Evolutionary conservation across 2,113 vertebrate genomes (phyloP), one percentile per base, ranked within the genome.

Genomic region (Pelecanoides urinatrix): DNA sequence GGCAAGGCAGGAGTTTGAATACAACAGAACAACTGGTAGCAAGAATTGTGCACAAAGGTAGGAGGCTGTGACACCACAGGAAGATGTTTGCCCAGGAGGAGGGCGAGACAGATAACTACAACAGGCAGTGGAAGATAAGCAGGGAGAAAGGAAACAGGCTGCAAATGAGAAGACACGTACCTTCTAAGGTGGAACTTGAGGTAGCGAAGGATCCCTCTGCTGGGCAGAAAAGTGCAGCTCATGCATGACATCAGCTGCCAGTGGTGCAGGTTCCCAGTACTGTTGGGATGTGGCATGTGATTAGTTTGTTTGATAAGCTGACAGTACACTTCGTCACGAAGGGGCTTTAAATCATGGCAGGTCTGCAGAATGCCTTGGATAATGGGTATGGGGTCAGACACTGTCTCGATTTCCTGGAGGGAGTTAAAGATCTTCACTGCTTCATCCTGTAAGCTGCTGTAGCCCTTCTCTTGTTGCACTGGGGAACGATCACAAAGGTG

Each of bases 291-390:
- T 18, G 99, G 98, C 96, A 99, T 99, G n/a, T 99, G 98, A 97
- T 99, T 99, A 86, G 99, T 99, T 97, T 99, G 99, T 95, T 99
- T 99, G 98, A 99, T 99, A 94, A 99, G 98, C 98, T 99, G 99
- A 93, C 99, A 99, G 88, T 99, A 99, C 12, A 99, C 99, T 97
- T 99, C 99, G 59, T 99, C 99, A 77, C 99, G 98, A 84, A 99
- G 98, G 21, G 98, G 98, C 73, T 98, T 98, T 93, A 99, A 98
- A 96, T 99, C 99, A 58, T 99, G 99, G 97, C 99, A 99, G 83
- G 99, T 99, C 97, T 99, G 99, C 96, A 99, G 97, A 96, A 99
- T 99, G 95, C 99, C 99, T 97, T 99, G 99, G 90, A 99, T 99
- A 90, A 99, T 99, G 95, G 99, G 98, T 90, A 99, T 98, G 7